These are phyloP conservation scores for Autographa pulchrina DNA, from an alignment of 2,888 invertebrate genomes.

Conservation along the genomic window DNA sequence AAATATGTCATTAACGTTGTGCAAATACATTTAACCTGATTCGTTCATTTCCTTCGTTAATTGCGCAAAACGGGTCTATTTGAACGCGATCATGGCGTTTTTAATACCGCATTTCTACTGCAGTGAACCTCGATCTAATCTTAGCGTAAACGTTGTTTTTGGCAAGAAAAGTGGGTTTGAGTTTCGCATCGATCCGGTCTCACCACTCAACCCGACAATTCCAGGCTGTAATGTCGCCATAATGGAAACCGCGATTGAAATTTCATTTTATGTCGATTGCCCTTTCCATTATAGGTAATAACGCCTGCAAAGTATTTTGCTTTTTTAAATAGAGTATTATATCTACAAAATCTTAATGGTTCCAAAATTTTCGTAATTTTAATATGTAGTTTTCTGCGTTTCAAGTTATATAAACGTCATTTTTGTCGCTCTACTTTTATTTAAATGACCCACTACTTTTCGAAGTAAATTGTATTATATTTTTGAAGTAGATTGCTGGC, in stretches of 20 bases:
- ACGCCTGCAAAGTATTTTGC: not conserved
- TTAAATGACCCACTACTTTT: slow-evolving; percentile 10
- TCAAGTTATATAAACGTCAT: not conserved
- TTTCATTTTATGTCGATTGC: slow-evolving; percentile 43
- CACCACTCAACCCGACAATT: slow-evolving; percentile 43
- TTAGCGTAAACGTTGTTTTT: slow-evolving; percentile 71
- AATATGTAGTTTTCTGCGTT: not conserved
- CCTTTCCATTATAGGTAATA: slow-evolving; percentile 21
- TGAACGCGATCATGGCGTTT: slow-evolving; percentile 44
- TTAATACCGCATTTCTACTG: slow-evolving; percentile 40
- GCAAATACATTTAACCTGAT: slow-evolving; percentile 41
- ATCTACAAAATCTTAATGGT: too few species aligned
- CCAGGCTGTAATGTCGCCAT: slow-evolving; percentile 30
- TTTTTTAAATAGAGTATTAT: too few species aligned
- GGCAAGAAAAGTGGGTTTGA: slow-evolving; percentile 68
- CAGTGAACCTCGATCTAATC: slow-evolving; percentile 65
- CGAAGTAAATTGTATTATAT: slow-evolving; percentile 13
- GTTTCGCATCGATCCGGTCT: slow-evolving; percentile 62
- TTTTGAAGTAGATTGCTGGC: slow-evolving; percentile 27
- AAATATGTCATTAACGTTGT: slow-evolving; percentile 33
- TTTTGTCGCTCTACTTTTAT: slow-evolving; percentile 23
- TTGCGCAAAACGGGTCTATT: slow-evolving; percentile 59
- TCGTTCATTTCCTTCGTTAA: slow-evolving; percentile 58
- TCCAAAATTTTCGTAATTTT: not conserved
- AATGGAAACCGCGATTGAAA: slow-evolving; percentile 36